Evolutionary conservation across 2,888 invertebrate genomes (phyloP), one percentile per base, ranked within the genome.

Genomic region (Caenorhabditis sp.): DNA sequence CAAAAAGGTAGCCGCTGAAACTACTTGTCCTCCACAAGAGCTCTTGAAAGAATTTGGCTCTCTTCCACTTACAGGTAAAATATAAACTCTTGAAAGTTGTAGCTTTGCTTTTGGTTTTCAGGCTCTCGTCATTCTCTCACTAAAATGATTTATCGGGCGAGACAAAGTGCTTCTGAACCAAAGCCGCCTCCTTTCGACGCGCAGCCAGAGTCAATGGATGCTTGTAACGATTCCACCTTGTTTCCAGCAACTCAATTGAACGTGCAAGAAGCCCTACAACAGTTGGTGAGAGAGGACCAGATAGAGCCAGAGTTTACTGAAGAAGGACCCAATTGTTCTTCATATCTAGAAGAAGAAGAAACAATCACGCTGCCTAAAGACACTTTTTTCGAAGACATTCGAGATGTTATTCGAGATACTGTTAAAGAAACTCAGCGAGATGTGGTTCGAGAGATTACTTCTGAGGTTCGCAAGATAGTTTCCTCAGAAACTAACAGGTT

Each of bases 101-200:
- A 58, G n/a, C n/a, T n/a, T n/a, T n/a, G n/a, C 10, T 38, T 22
- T 51, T 24, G 4, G 6, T 22, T 16, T 22, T 14, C 7, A 51
- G 66, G 51, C 10, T 51, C 35, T 49, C 66, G 35, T 19, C 28
- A 28, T 47, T 61, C 61, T 10, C 4, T 63, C 1, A 24, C 63
- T 2, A 66, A 51, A 51, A 66, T 66, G 49, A 66, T 66, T 51
- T 10, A 66, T 51, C 66, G 66, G 16, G 66, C 66, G 5, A 49
- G 66, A 19, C 47, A 47, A 19, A n/a, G n/a, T n/a, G 14, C 19
- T 19, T 19, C n/a, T 28, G 47, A 58, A 26, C 41, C 24, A 7
- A 61, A 44, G 24, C 22, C 41, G 16, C 10, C 59, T 8, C 10
- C 59, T 16, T 10, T 38, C 12, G 38, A 38, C 38, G 10, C 38